Evolutionary conservation across 1,140 invertebrate genomes (phyloP).

Genomic region (Bacillus rossius): DNA sequence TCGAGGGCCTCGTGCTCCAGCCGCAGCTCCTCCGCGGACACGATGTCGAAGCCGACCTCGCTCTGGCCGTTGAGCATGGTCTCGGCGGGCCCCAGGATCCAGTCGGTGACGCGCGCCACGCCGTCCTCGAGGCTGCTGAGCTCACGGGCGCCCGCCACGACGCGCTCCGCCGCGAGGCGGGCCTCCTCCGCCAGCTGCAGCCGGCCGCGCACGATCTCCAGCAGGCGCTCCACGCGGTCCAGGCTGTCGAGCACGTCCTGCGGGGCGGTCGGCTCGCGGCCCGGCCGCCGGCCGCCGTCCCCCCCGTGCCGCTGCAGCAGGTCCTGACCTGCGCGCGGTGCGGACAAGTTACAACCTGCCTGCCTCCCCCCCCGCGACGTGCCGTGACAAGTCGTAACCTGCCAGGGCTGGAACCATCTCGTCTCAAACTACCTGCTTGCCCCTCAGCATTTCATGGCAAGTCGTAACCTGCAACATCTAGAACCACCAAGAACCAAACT

Average conservation of each 20-base stretch:
- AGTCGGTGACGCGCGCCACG: constrained; percentile 62
- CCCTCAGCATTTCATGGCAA: too few species aligned
- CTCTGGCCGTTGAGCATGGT: constrained; percentile 59
- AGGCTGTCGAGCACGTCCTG: constrained; percentile 57
- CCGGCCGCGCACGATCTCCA: constrained; percentile 48
- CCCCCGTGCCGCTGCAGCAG: not conserved
- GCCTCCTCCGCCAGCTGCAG: constrained; percentile 34
- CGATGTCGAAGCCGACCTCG: constrained; percentile 65
- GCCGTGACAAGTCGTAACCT: too few species aligned
- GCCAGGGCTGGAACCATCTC: too few species aligned
- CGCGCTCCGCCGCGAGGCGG: constrained; percentile 53
- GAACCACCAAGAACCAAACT: too few species aligned
- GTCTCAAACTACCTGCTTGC: too few species aligned
- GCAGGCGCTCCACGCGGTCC: constrained; percentile 47
- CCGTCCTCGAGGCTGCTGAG: constrained; percentile 54
- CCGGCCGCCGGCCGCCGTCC: not conserved
- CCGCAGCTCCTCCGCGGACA: constrained; percentile 61
- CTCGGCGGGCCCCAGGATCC: constrained; percentile 70
- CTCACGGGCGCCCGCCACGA: constrained; percentile 53
- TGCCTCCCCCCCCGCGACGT: too few species aligned
- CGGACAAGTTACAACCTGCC: too few species aligned
- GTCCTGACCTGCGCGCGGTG: constrained; percentile 20
- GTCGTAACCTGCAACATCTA: too few species aligned
- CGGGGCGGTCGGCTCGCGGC: not conserved
- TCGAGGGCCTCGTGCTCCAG: constrained; percentile 69